Percentiles rank a stretch among this genome's conserved stretches.
phyloP scores from a whole-genome alignment of 2,888 invertebrate species.

The Orthosia gothica region DNA sequence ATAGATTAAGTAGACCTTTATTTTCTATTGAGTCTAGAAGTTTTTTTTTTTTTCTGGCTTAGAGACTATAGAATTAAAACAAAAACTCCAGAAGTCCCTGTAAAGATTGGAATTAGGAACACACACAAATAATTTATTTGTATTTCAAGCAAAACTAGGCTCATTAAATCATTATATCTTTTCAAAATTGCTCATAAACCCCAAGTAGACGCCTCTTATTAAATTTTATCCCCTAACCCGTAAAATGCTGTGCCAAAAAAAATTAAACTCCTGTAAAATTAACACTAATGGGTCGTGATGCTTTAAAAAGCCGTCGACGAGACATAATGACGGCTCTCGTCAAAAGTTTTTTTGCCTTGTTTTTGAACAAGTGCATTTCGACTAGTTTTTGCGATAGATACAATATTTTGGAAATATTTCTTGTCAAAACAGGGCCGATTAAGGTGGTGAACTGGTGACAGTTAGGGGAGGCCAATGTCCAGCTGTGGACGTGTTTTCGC shows the following conservation, averaged over 20 bases:
- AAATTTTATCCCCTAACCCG: slow-evolving; percentile 41
- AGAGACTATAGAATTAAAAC: not conserved
- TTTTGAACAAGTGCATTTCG: slow-evolving; percentile 32
- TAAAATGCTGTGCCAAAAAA: slow-evolving; percentile 56
- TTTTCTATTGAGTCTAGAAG: too few relatives aligned
- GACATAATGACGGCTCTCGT: slow-evolving; percentile 60
- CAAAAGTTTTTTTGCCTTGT: slow-evolving; percentile 47
- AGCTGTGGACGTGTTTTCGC: too few relatives aligned
- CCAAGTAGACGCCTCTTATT: slow-evolving; percentile 45
- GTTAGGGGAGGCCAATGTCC: too few relatives aligned
- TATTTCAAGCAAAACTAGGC: slow-evolving; percentile 14
- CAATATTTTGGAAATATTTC: slow-evolving; percentile 30
- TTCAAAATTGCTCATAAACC: slow-evolving; percentile 57
- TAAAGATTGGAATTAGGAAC: not conserved
- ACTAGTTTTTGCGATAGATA: slow-evolving; percentile 11
- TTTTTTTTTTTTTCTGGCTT: not conserved
- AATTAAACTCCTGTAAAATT: slow-evolving; percentile 59
- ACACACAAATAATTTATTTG: not conserved
- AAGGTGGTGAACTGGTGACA: too few relatives aligned
- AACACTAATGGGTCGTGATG: slow-evolving; percentile 63
- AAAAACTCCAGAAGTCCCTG: not conserved
- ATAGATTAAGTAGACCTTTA: too few relatives aligned
- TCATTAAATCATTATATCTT: slow-evolving; percentile 42
- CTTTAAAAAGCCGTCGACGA: slow-evolving; percentile 45
- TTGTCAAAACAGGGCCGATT: not conserved